phyloP scores from a whole-genome alignment of 2,888 invertebrate genomes.

The Endotricha flammealis region DNA sequence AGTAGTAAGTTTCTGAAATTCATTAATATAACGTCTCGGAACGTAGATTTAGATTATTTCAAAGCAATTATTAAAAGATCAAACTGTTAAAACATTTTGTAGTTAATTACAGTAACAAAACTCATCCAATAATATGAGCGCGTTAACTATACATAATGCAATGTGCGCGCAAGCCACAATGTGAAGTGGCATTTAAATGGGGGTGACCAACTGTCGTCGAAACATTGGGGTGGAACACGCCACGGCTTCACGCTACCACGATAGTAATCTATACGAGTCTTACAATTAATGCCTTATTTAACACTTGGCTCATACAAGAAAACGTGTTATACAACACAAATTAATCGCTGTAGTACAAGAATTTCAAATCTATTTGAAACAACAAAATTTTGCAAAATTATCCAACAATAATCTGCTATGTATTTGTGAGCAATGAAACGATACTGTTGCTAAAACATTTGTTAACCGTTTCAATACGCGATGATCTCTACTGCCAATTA shows the following conservation, averaged over 20 bases:
- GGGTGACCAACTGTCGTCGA: constrained; percentile 77
- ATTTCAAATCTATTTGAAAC: constrained; percentile 1
- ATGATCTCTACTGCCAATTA: constrained; percentile 75
- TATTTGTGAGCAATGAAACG: constrained; percentile 4
- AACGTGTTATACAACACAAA: constrained; percentile 26
- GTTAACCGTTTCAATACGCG: constrained; percentile 44
- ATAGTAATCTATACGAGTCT: constrained; percentile 71
- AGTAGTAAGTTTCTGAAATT: too few relatives aligned
- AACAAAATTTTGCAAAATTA: constrained; percentile 12
- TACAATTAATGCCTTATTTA: constrained; percentile 68
- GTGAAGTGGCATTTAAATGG: constrained; percentile 73
- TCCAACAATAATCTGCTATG: background rate
- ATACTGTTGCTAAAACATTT: constrained; percentile 6
- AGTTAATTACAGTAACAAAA: constrained; percentile 13
- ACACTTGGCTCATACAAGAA: constrained; percentile 46
- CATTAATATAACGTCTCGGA: too few relatives aligned
- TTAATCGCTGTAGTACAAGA: constrained; percentile 20
- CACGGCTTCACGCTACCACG: constrained; percentile 67
- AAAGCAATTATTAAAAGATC: constrained; percentile 1
- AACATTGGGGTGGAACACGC: constrained; percentile 63
- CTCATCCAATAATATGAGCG: constrained; percentile 47
- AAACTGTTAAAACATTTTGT: constrained; percentile 1
- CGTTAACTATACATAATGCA: constrained; percentile 56
- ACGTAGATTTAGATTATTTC: too few relatives aligned
- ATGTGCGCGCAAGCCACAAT: constrained; percentile 74